phyloP scores from a whole-genome alignment of 2,888 invertebrate genomes.

The Pseudanteris insignis region DNA sequence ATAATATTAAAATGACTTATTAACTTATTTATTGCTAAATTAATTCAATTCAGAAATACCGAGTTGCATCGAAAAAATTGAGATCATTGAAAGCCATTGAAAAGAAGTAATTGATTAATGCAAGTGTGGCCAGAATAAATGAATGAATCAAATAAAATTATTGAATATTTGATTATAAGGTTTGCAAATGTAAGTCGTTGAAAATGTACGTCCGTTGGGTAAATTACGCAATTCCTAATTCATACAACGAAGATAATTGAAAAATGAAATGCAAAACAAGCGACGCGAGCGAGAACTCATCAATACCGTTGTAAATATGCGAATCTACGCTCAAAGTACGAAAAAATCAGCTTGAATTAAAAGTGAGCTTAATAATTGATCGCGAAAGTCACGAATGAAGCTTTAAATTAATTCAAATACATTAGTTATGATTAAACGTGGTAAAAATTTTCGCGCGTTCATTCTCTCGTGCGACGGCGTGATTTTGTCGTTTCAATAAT shows the following conservation, averaged over 20 bases:
- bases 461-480: conserved; percentile 1
- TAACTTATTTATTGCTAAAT: too few species aligned
- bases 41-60: too few species aligned
- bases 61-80: too few species aligned
- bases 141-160: too few species aligned
- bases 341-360: conserved; percentile 2
- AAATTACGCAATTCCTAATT: conserved; percentile 1
- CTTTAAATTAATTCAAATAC: conserved; percentile 15
- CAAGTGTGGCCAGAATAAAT: too few species aligned
- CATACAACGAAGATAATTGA: conserved; percentile 2
- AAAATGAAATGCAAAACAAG: conserved; percentile 5
- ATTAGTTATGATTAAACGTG: conserved; percentile 5
- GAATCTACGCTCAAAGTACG: background rate
- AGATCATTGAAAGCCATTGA: too few species aligned
- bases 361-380: conserved; percentile 14
- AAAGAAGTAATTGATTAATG: too few species aligned
- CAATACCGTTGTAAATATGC: conserved; percentile 5
- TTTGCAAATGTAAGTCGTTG: too few species aligned
- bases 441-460: conserved; percentile 11
- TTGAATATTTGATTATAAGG: too few species aligned
- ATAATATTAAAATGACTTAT: too few species aligned
- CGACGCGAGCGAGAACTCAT: background rate
- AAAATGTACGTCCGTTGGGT: too few species aligned
- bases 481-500: conserved; percentile 19
- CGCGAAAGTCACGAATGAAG: conserved; percentile 8